A percentile compares a stretch with the other conserved stretches of the same genome.
phyloP scores from a whole-genome alignment of 2,888 invertebrate species.

The Palloptera scutellata region DNA sequence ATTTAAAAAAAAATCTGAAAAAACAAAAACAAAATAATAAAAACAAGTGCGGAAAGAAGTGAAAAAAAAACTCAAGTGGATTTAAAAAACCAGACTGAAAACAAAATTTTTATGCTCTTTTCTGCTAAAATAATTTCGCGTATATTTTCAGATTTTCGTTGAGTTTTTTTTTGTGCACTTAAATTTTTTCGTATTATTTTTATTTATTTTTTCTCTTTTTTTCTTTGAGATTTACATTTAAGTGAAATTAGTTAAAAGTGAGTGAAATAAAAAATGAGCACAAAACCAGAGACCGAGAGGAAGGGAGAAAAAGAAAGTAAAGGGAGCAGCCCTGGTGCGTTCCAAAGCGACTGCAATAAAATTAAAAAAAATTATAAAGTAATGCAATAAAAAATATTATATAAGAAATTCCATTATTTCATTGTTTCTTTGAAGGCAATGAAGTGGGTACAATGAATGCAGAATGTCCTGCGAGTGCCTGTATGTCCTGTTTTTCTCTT shows the following conservation, averaged over 20 bases:
- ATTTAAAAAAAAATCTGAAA: background rate
- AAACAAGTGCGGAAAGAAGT: background rate
- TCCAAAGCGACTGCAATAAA: conserved; percentile 14
- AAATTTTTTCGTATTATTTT: background rate
- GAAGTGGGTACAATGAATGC: too few species aligned
- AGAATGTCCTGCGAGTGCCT: too few species aligned
- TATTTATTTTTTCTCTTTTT: background rate
- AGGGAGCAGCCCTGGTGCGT: too few species aligned
- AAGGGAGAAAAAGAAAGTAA: too few species aligned
- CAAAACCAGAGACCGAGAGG: too few species aligned
- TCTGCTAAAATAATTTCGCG: too few species aligned
- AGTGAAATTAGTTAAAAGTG: conserved; percentile 3
- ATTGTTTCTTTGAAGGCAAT: too few species aligned
- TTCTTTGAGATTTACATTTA: background rate
- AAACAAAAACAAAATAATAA: conserved; percentile 6
- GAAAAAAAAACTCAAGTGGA: background rate
- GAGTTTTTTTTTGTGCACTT: background rate
- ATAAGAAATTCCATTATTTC: too few species aligned
- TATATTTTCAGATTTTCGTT: background rate
- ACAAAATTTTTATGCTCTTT: too few species aligned
- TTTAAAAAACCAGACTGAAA: too few species aligned
- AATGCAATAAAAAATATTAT: conserved; percentile 12
- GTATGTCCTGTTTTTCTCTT: too few species aligned
- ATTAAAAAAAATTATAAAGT: conserved; percentile 24
- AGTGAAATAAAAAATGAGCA: conserved; percentile 7